Evolutionary conservation across 2,888 invertebrate species (phyloP), one percentile per base, ranked within the genome.

Genomic region (Diplazon laetatorius): DNA sequence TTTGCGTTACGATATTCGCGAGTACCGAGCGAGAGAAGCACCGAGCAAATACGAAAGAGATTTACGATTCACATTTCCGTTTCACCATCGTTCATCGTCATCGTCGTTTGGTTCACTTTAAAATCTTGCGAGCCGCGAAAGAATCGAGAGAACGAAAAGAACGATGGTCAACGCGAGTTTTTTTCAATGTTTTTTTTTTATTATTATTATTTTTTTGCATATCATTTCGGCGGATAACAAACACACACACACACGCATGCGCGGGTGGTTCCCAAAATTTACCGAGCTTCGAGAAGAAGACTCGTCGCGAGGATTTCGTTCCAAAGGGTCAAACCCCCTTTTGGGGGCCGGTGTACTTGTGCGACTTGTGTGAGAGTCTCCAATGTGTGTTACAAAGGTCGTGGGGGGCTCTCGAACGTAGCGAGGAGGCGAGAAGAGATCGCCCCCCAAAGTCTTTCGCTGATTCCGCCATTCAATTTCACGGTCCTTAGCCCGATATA

Each of bases 401-500:
- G 71, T 39, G 39, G 42, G 55, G n/a, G n/a, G n/a, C n/a, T n/a
- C 57, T 35, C 55, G 50, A 63, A 46, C 59, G 44, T n/a, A n/a
- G n/a, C n/a, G 69, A 66, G 70, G 69, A 46, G 50, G 52, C 44
- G 70, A 39, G 44, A 66, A 44, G 60, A 76, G 60, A n/a, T n/a
- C n/a, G n/a, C n/a, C n/a, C n/a, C 68, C 44, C 65, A 30, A 69
- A 59, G 55, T 63, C 80, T 72, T 70, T 82, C 70, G 80, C 84
- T 87, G 87, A 87, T 87, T 88, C 85, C 81, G 80, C 87, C 86
- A 86, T 87, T 88, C 87, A 87, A 88, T 88, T 88, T 87, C 85
- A 85, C 85, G 85, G 87, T 84, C 87, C 82, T 88, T 85, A 86
- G 83, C 82, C 85, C 87, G 86, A 87, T 85, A 87, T 87, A 88